Percentiles rank a stretch among this genome's conserved stretches.
Conservation (phyloP, 1,140 invertebrate species). For the Argopecten irradians region DNA sequence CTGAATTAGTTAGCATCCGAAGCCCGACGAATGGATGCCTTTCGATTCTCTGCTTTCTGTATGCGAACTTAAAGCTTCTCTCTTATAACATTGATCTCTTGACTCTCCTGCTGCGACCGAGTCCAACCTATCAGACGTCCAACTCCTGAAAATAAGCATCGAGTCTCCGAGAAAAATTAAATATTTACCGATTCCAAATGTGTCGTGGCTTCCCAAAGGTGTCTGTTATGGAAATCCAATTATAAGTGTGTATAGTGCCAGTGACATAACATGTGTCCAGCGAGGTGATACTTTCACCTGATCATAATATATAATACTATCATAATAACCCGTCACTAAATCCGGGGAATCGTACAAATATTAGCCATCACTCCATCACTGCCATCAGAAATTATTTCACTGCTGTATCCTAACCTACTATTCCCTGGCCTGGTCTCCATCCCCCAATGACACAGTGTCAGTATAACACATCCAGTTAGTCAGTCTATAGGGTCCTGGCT, state of each 20-base stretch:
- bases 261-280: slow-evolving; percentile 12
- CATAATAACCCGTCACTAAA: background rate
- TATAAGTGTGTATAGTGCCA: background rate
- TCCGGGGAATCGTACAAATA: background rate
- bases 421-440: background rate
- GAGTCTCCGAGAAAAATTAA: slow-evolving; percentile 6
- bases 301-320: background rate
- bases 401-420: slow-evolving; percentile 2
- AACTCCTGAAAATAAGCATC: background rate
- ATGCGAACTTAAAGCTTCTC: background rate
- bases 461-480: background rate
- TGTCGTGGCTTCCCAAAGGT: background rate
- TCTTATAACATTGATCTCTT: background rate
- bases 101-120: slow-evolving; percentile 3
- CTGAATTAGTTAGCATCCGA: background rate
- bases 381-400: background rate
- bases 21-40: background rate
- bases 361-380: background rate
- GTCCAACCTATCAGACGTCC: background rate
- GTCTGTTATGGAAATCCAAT: slow-evolving; percentile 3
- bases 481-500: slow-evolving; percentile 7
- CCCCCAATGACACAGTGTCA: background rate
- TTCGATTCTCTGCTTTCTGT: background rate
- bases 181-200: slow-evolving; percentile 16
- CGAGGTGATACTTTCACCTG: background rate